These are phyloP conservation scores for Aphyosemion australe DNA, from an alignment of 2,113 vertebrate species.

Conservation along the genomic window DNA sequence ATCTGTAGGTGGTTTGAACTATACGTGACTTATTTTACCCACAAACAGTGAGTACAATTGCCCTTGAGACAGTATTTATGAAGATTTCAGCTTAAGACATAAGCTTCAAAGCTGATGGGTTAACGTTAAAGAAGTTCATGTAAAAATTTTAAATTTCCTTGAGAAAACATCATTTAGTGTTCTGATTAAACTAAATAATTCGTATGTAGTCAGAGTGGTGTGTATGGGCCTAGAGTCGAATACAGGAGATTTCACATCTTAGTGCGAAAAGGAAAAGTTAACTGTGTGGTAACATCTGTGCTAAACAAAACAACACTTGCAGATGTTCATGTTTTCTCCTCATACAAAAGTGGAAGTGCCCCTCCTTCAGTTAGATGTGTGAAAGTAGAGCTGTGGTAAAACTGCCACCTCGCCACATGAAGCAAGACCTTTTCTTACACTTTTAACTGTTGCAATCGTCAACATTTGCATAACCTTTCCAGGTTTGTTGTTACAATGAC, in stretches of 20 bases:
- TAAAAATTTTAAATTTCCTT: too few relatives aligned
- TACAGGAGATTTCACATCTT: neutral
- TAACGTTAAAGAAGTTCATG: neutral
- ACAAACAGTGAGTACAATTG: neutral
- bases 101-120: too few relatives aligned
- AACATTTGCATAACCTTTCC: slow-evolving; percentile 17
- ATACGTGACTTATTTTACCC: neutral
- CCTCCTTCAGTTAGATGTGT: slow-evolving; percentile 32
- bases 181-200: neutral
- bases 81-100: neutral
- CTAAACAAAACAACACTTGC: slow-evolving; percentile 25
- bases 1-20: slow-evolving; percentile 8
- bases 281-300: neutral
- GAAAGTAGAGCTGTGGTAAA: slow-evolving; percentile 55
- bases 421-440: slow-evolving; percentile 53
- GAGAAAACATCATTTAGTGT: neutral
- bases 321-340: slow-evolving; percentile 22
- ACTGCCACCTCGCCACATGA: slow-evolving; percentile 56
- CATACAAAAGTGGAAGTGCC: slow-evolving; percentile 44
- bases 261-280: neutral
- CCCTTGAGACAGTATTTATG: slow-evolving; percentile 8
- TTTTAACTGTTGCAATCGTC: slow-evolving; percentile 35
- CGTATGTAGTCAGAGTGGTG: neutral
- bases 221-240: neutral
- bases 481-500: slow-evolving; percentile 14